Base-by-base conservation (phyloP, 2,888 invertebrate species). In the Leptinotarsa peninsularis region DNA sequence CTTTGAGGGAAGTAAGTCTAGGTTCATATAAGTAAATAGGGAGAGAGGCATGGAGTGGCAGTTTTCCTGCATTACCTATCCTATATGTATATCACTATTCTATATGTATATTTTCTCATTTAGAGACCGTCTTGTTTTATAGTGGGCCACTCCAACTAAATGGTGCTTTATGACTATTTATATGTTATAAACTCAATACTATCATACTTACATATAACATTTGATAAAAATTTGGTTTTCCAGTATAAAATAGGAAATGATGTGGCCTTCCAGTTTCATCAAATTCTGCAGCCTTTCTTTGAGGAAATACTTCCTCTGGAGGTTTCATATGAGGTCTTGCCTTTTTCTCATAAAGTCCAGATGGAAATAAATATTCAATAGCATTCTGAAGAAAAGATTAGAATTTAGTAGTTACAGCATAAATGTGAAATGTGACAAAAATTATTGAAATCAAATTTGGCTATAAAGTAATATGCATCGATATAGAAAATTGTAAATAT, bases 311-410 rank as follows among this genome's bases (percentile, higher is more conserved):
- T 89, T 96, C 93, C 84, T 94, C 93, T 43, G 99, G 98, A 33
- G 95, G 94, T 85, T 93, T 94, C 96, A 99, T 95, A 18, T 94
- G 88, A 0, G 99, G 99, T 71, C 96, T 91, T 0, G 98, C 98
- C 82, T 91, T 92, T 81, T 92, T 93, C 72, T 96, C 95, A 86
- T 91, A 96, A 72, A 99, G 89, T 7, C 97, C 98, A 75, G 98
- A 98, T 5, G 99, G 99, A 84, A 99, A 95, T n/a, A 99, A 89
- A 89, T 99, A 99, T 79, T 92, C 91, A 82, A 99, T 96, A 3
- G 98, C 95, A 86, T 92, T 92, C 95, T 95, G 87, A 76, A 90
- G 78, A 33, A 50, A 43, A 71, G 0, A 43, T 43, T 43, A 43
- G 43, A 43, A 43, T 43, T 52, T n/a, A 52, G 5, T 15, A 52